These are phyloP conservation scores for Lithobius niger DNA, from an alignment of 1,140 invertebrate genomes.

Conservation along the genomic window DNA sequence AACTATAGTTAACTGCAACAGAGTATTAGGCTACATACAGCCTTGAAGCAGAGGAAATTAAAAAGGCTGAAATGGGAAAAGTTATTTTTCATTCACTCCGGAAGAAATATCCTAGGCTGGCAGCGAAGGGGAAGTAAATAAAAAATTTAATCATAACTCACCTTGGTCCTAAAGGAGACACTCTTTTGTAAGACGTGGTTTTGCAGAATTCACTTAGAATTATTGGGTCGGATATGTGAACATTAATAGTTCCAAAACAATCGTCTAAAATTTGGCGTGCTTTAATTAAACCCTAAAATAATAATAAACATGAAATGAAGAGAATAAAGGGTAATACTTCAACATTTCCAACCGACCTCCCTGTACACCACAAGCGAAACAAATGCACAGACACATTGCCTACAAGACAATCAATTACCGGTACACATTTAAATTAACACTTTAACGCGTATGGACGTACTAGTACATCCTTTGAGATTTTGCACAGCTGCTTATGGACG, in stretches of 20 bases:
- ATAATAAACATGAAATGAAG: conserved; percentile 7
- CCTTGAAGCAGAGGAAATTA: too few relatives aligned
- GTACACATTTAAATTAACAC: too few relatives aligned
- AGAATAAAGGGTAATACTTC: neutral
- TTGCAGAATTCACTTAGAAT: conserved; percentile 41
- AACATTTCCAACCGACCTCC: neutral
- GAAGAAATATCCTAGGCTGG: too few relatives aligned
- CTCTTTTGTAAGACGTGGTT: conserved; percentile 26
- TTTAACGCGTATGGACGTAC: too few relatives aligned
- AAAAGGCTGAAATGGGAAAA: too few relatives aligned
- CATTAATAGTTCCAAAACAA: conserved; percentile 66
- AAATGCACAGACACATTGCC: conserved; percentile 5
- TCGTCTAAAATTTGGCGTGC: conserved; percentile 61
- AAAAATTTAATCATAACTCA: too few relatives aligned
- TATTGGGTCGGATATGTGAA: conserved; percentile 62
- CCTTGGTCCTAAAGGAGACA: conserved; percentile 31
- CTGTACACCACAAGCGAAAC: neutral
- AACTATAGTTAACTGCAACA: too few relatives aligned
- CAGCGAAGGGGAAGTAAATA: too few relatives aligned
- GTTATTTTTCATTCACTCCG: too few relatives aligned
- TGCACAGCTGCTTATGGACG: too few relatives aligned
- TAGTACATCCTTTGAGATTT: too few relatives aligned
- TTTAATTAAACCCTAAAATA: conserved; percentile 56
- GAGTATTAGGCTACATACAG: too few relatives aligned
- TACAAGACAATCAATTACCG: neutral